These are phyloP conservation scores for Heteronetta atricapilla DNA, from an alignment of 2,113 vertebrate genomes.

Conservation along the genomic window DNA sequence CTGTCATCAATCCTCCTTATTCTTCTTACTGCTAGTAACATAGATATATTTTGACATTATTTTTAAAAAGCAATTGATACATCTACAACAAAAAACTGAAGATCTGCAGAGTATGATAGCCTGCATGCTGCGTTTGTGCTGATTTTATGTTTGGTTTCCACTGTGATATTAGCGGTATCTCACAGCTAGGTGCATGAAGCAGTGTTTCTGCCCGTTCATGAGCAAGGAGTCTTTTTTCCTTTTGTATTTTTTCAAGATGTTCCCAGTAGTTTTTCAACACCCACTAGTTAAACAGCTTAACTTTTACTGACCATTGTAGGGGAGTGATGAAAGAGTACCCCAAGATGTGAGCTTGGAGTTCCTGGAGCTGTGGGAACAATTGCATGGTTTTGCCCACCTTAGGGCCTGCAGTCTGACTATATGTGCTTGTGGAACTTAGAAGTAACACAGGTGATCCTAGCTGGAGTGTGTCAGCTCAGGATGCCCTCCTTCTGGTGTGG, in stretches of 20 bases:
- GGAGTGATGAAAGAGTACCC: background rate
- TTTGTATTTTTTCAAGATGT: background rate
- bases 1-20: background rate
- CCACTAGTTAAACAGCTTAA: background rate
- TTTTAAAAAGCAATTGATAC: background rate
- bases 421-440: background rate
- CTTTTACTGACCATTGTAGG: background rate
- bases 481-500: background rate
- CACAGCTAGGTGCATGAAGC: background rate
- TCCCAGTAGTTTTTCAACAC: background rate
- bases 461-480: background rate
- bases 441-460: background rate
- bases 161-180: background rate
- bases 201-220: background rate
- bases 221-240: background rate
- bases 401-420: background rate
- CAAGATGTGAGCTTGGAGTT: background rate
- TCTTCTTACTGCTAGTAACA: background rate
- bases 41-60: background rate
- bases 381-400: background rate
- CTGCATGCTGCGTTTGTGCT: background rate
- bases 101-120: background rate
- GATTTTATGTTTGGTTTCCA: background rate
- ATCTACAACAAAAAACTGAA: background rate
- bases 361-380: background rate